phyloP scores from a whole-genome alignment of 2,797 vertebrate genomes.

The Otolemur crassicaudatus region DNA sequence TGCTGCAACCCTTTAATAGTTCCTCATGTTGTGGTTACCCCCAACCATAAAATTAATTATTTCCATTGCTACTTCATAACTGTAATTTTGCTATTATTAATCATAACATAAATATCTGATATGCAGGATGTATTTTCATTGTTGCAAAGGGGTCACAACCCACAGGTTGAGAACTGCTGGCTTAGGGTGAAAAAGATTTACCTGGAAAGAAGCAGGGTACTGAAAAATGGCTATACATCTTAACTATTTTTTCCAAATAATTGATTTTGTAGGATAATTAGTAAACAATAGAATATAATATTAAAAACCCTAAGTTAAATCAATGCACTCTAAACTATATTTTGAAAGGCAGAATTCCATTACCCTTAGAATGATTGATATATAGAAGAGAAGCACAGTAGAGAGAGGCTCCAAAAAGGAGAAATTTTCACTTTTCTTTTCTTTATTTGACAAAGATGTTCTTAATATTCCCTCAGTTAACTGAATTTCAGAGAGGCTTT shows the following conservation, averaged over 20 bases:
- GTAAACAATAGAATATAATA: neutral
- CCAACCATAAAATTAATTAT: no score
- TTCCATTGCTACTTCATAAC: no score
- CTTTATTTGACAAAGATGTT: neutral
- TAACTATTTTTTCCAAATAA: neutral
- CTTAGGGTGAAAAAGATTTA: neutral
- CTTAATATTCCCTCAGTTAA: neutral
- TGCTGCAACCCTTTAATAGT: no score
- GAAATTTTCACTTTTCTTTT: neutral
- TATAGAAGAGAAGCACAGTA: neutral
- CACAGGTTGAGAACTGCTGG: no score
- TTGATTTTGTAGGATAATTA: neutral
- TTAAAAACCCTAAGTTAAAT: neutral
- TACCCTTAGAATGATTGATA: neutral
- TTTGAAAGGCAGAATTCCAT: neutral
- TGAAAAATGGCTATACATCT: neutral
- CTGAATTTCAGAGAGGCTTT: neutral
- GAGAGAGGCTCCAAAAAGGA: neutral
- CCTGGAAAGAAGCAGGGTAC: neutral
- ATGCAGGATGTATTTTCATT: no score
- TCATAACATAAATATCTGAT: no score
- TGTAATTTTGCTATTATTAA: no score
- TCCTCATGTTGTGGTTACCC: no score
- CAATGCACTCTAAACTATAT: neutral
- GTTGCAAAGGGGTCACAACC: no score